Base-by-base conservation (phyloP, 1,140 invertebrate genomes). In the Diabrotica undecimpunctata region DNA sequence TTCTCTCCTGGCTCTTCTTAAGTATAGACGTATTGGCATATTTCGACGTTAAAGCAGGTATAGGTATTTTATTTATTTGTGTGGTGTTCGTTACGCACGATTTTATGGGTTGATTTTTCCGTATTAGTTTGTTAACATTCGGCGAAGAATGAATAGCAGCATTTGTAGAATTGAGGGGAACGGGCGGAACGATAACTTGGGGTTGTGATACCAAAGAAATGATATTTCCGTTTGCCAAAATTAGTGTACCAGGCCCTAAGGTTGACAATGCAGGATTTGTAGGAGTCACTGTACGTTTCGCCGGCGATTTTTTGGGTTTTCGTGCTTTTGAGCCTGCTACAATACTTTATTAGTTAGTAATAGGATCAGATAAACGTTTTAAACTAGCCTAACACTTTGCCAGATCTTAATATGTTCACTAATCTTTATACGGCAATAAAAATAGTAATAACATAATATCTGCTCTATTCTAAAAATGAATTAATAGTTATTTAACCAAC, bases 41-140 rank as follows among this genome's bases (percentile, higher is more conserved):
- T 57, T 70, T 77, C 9, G 81, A 81, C 67, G 70, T 57, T 64
- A 88, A 83, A 13, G 87, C 86, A 14, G 87, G 85, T 75, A 90
- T 89, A 36, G 87, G 88, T 70, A 89, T 82, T 79, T 89, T 88
- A 75, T 88, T 89, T 4, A 86, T 81, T 82, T 87, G 87, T 14
- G 86, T 88, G 3, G 88, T 89, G 77, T 81, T 81, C 0, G 84
- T 85, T 11, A 69, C 80, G 78, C 63, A 70, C 54, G 25, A 25
- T 71, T 73, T 79, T 65, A 77, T 57, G 6, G 25, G n/a, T 5
- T 7, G 52, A 11, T 38, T 13, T 39, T 52, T 61, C 37, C 11
- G 12, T 5, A n/a, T 8, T 7, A 7, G 12, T 10, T 35, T 61
- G 25, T 14, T 56, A 12, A 41, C 35, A 39, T 41, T 10, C 10